phyloP scores from a whole-genome alignment of 2,888 invertebrate genomes.

The Nomada hirtipes region DNA sequence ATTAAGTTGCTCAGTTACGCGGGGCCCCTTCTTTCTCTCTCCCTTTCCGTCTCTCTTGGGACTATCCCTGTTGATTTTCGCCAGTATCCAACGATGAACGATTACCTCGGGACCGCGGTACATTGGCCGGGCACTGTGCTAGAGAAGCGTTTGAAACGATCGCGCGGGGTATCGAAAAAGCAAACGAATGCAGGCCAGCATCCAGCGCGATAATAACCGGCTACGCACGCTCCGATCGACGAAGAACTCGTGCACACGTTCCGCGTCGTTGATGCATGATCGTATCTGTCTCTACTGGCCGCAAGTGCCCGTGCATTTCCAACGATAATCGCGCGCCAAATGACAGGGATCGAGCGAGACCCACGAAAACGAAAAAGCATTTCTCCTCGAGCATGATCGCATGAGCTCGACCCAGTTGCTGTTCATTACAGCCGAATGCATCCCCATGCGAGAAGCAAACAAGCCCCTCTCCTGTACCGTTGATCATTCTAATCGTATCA shows the following conservation, averaged over 20 bases:
- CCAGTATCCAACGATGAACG: slow-evolving; percentile 7
- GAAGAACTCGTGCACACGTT: slow-evolving; percentile 23
- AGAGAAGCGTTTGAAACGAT: slow-evolving; percentile 30
- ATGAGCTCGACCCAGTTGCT: slow-evolving; percentile 28
- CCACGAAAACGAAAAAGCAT: slow-evolving; percentile 50
- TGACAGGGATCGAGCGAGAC: slow-evolving; percentile 42
- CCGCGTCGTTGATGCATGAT: slow-evolving; percentile 33
- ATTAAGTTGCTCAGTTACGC: slow-evolving; percentile 19
- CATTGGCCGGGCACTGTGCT: slow-evolving; percentile 2
- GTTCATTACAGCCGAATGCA: slow-evolving; percentile 18
- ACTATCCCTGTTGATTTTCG: no score
- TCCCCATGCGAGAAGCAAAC: no score
- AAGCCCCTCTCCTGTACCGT: neutral
- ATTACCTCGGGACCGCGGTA: slow-evolving; percentile 14
- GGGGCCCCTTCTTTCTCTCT: neutral
- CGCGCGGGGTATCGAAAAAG: slow-evolving; percentile 16
- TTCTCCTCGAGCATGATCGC: slow-evolving; percentile 36
- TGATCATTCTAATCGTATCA: neutral
- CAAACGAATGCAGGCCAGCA: slow-evolving; percentile 38
- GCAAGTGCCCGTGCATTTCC: slow-evolving; percentile 27
- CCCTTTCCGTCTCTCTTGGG: neutral
- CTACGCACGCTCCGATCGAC: slow-evolving; percentile 18
- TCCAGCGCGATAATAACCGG: slow-evolving; percentile 41
- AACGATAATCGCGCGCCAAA: slow-evolving; percentile 58
- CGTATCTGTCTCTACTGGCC: slow-evolving; percentile 33